A percentile compares a stretch with the other conserved stretches of the same genome.
phyloP scores from a whole-genome alignment of 2,113 vertebrate species.

The human (Homo sapiens) region DNA sequence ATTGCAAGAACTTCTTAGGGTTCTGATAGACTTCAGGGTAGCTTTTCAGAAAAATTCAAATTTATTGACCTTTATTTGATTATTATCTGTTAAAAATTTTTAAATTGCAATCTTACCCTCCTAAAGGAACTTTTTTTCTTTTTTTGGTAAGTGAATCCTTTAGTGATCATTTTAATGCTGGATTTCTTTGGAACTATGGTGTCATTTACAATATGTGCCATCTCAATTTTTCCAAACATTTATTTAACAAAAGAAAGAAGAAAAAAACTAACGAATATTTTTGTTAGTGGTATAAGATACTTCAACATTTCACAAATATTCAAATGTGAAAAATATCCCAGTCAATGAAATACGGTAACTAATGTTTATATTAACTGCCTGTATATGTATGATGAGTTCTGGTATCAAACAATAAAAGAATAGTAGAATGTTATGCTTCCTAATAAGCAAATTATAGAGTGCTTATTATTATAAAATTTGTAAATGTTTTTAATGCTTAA shows the following conservation, averaged over 20 bases:
- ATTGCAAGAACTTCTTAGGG: not conserved
- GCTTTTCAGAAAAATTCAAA: not conserved
- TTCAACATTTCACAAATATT: constrained; percentile 38
- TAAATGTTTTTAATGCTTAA: constrained; percentile 12
- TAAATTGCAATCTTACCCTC: not conserved
- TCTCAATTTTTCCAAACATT: not conserved
- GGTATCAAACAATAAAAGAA: not conserved
- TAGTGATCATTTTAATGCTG: not conserved
- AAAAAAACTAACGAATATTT: constrained; percentile 33
- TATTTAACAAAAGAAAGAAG: not conserved
- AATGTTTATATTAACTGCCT: not conserved
- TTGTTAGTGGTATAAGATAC: not conserved
- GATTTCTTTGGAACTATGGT: not conserved
- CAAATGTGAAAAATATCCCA: not conserved
- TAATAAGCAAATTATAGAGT: not conserved
- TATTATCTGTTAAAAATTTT: not conserved
- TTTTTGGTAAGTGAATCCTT: not conserved
- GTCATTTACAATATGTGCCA: not conserved
- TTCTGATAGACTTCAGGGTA: not conserved
- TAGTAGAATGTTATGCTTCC: not conserved
- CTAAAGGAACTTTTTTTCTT: not conserved
- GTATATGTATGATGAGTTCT: not conserved
- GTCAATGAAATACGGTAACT: not conserved
- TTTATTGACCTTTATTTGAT: not conserved
- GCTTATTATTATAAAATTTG: not conserved